Evolutionary conservation across 2,797 vertebrate species (phyloP), one percentile per base, ranked within the genome.

Genomic region (Anguilla anguilla): DNA sequence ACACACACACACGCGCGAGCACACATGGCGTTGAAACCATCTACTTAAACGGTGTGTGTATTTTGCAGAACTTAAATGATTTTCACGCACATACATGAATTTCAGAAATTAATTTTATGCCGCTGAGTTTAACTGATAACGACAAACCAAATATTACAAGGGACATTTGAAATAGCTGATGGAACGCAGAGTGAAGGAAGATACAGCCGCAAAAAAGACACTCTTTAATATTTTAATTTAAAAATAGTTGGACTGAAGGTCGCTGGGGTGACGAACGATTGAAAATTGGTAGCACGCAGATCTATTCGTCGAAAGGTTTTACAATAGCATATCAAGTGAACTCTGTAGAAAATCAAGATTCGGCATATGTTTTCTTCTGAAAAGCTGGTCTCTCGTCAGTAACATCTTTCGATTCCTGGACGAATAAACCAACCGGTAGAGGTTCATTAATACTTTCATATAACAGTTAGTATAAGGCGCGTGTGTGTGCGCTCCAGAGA

Each of bases 341-440:
- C 31, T 39, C 11, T 31, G 72, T 17, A 17, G 5, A 81, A 81
- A 46, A 19, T 25, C 39, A 49, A 22, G 43, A 43, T 22, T 9
- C 7, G 22, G 28, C 4, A 13, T 19, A 46, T 0, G 77, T 22
- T 39, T 77, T 81, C 19, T 49, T 46, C 77, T 81, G 39, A 81
- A 74, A 74, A 74, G 28, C 15, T 74, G 1, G 10, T 10, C 39
- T 46, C 7, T 39, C 87, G 90, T 88, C 88, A 89, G 89, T 89
- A 31, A 89, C 89, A 93, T 93, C 92, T 90, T 94, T 95, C 94
- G 93, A 22, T 69, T 89, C 87, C 90, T 92, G 91, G 93, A 77
- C 93, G 87, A 91, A 85, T 57, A 87, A 87, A 83, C 90, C 82
- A 79, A 72, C 88, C 83, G 85, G 49, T 39, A 74, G 39, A n/a